phyloP scores from a whole-genome alignment of 2,797 vertebrate genomes.

The Chaetophractus vellerosus region DNA sequence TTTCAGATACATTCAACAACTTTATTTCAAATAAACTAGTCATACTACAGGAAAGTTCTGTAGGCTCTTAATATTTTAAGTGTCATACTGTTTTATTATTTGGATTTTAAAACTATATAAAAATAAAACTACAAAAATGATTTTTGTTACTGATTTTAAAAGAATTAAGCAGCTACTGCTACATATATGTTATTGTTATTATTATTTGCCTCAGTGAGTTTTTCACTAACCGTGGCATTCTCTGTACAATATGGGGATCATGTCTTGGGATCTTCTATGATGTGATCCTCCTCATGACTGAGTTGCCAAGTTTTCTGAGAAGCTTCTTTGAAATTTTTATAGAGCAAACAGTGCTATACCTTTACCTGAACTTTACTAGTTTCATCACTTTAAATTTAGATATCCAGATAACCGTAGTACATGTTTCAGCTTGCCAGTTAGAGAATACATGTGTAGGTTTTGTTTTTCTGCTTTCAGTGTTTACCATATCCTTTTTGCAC shows the following conservation, averaged over 20 bases:
- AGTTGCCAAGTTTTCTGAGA: neutral
- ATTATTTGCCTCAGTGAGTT: neutral
- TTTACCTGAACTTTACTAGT: neutral
- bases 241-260: neutral
- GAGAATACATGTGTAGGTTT: neutral
- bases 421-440: neutral
- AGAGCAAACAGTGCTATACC: neutral
- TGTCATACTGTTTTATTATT: neutral
- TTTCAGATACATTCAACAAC: neutral
- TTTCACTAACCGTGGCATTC: neutral
- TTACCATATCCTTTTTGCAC: neutral
- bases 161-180: neutral
- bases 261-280: neutral
- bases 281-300: neutral
- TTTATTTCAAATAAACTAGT: slow-evolving; percentile 25
- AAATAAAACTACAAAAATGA: neutral
- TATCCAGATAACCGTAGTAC: neutral
- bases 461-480: neutral
- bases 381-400: slow-evolving; percentile 32
- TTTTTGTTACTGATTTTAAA: neutral
- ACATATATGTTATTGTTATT: neutral
- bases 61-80: neutral
- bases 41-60: neutral
- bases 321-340: neutral
- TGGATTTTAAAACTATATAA: neutral